Conservation (phyloP, 2,113 vertebrate genomes). For the Takifugu flavidus region DNA sequence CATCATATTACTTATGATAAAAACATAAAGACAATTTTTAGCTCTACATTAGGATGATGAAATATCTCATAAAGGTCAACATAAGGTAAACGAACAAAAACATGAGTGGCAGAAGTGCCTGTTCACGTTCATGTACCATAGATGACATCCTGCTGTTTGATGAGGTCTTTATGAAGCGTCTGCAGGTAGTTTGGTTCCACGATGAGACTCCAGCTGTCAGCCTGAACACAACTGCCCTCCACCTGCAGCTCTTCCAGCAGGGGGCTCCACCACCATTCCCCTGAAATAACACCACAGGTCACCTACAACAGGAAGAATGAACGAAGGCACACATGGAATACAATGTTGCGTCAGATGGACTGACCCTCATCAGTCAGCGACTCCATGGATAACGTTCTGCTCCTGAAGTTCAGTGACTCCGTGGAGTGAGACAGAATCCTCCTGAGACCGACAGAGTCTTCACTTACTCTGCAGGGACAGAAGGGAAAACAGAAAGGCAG, state of each 20-base stretch:
- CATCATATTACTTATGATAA: no score
- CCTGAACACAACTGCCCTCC: conserved; percentile 84
- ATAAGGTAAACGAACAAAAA: neutral
- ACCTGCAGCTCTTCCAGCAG: conserved; percentile 87
- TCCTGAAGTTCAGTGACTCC: conserved; percentile 90
- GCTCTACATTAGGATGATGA: no score
- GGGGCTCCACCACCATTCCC: conserved; percentile 80
- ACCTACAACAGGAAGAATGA: neutral
- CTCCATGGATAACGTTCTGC: conserved; percentile 88
- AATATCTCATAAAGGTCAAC: neutral
- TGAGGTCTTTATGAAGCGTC: conserved; percentile 89
- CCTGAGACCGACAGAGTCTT: conserved; percentile 84
- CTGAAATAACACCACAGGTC: conserved; percentile 36
- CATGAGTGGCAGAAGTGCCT: neutral
- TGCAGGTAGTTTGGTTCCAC: conserved; percentile 87
- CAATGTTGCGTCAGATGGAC: conserved; percentile 1
- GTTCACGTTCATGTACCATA: conserved; percentile 76
- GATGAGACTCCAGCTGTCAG: conserved; percentile 88
- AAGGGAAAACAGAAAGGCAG: neutral
- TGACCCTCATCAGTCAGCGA: conserved; percentile 90
- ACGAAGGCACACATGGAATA: neutral
- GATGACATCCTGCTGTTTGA: conserved; percentile 93
- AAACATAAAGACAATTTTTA: no score
- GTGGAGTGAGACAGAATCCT: conserved; percentile 93
- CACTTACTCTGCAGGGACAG: conserved; percentile 73